Evolutionary conservation across 2,797 vertebrate genomes (phyloP).

Genomic region (Acanthurus leucopareius): DNA sequence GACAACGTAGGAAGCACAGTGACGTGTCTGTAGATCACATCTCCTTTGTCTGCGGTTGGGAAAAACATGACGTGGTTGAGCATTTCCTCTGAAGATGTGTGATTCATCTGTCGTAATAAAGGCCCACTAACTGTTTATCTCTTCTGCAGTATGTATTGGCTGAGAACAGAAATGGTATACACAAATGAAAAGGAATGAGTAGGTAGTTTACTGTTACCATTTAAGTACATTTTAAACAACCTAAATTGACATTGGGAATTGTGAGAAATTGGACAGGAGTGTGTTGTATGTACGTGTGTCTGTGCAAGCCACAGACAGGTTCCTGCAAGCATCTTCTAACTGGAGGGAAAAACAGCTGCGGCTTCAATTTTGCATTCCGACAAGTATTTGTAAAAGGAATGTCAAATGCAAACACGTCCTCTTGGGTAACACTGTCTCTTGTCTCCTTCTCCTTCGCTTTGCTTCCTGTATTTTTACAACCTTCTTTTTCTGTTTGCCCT

Average conservation of each 20-base stretch:
- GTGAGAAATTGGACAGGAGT: constrained; percentile 28
- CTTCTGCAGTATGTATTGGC: neutral
- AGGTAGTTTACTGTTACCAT: neutral
- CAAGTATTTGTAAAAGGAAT: constrained; percentile 70
- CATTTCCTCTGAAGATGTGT: constrained; percentile 58
- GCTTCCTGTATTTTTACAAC: constrained; percentile 35
- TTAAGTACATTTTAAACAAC: constrained; percentile 20
- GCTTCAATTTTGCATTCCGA: constrained; percentile 64
- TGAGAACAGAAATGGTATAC: neutral
- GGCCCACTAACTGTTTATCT: constrained; percentile 21
- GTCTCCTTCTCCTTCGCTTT: constrained; percentile 38
- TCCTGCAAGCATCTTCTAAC: constrained; percentile 71
- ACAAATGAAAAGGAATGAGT: constrained; percentile 2
- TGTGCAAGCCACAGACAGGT: constrained; percentile 74
- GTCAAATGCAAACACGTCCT: constrained; percentile 64
- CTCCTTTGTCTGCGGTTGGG: constrained; percentile 15
- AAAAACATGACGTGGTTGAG: constrained; percentile 29
- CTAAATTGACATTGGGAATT: constrained; percentile 44
- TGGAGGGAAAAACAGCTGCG: constrained; percentile 65
- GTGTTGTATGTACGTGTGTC: constrained; percentile 30
- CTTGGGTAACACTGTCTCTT: constrained; percentile 27
- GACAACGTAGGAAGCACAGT: neutral
- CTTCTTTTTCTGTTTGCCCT: neutral
- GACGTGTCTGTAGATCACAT: constrained; percentile 48
- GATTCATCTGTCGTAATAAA: constrained; percentile 52